A percentile compares a stretch with the other conserved stretches of the same genome.
Conservation (phyloP, 2,797 vertebrate genomes). For the Mormyrus hasselquistii region DNA sequence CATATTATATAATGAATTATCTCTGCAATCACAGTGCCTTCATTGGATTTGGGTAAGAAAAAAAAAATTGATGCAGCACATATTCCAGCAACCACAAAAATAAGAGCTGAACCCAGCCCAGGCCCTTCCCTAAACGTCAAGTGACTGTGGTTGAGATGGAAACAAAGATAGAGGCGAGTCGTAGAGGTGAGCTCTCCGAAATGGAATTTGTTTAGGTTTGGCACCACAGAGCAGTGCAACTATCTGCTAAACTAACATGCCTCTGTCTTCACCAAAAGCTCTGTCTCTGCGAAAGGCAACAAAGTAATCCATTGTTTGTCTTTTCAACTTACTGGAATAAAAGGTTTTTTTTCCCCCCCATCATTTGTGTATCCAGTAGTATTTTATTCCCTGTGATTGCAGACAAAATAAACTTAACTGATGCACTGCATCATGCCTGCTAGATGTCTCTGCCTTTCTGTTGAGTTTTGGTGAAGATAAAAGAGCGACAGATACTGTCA, state of each 20-base stretch:
- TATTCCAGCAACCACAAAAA: constrained; percentile 45
- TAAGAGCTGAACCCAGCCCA: constrained; percentile 37
- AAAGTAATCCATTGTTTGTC: constrained; percentile 59
- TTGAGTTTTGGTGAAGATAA: constrained; percentile 50
- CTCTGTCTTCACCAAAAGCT: constrained; percentile 51
- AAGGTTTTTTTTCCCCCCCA: constrained; percentile 25
- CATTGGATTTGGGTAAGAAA: constrained; percentile 38
- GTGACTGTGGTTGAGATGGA: constrained; percentile 54
- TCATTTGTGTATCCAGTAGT: neutral
- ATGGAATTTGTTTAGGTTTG: constrained; percentile 73
- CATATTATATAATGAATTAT: constrained; percentile 20
- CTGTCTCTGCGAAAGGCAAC: constrained; percentile 46
- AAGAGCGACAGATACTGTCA: constrained; percentile 41
- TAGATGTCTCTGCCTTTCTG: constrained; percentile 50
- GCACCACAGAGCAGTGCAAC: constrained; percentile 59
- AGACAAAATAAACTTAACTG: constrained; percentile 67
- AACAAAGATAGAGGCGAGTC: constrained; percentile 53
- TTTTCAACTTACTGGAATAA: constrained; percentile 48
- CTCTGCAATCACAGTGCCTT: constrained; percentile 23
- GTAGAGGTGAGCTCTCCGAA: constrained; percentile 61
- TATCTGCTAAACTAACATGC: constrained; percentile 66
- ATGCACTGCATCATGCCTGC: constrained; percentile 37
- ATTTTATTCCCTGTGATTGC: constrained; percentile 49
- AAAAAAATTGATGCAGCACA: constrained; percentile 36
- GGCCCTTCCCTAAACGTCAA: constrained; percentile 50